Base-by-base conservation (phyloP, 2,113 vertebrate genomes). In the Tor tambroides region DNA sequence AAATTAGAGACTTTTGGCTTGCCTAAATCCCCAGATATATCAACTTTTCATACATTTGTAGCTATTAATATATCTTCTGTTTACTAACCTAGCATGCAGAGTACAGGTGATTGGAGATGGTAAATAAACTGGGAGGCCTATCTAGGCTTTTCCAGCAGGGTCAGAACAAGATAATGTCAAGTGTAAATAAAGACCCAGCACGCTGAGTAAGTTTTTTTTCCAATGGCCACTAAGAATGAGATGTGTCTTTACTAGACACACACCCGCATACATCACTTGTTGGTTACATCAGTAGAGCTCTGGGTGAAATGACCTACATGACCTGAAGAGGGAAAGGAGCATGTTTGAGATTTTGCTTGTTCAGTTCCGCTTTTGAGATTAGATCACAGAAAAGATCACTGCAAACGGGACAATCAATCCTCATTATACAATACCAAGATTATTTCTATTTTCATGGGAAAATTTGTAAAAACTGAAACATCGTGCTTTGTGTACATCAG, bases 91-190 rank as follows among this genome's bases (percentile, higher is more conserved):
- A 19, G 2, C 54, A 43, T 15, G 9, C 11, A 35, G 46, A 56
- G 69, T 56, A 43, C 61, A 67, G 80, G 80, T 49, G 77, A 49
- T 63, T 15, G 46, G 8, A 82, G 41, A 67, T 49, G 9, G 41
- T 23, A 82, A 46, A 82, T 46, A 82, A 82, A 82, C 59, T 28
- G 14, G 7, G 12, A 63, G 14, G 14, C 8, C 30, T 41, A 67
- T 17, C 41, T 82, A 21, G 41, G 10, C 43, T 65, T 82, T 63
- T 80, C 46, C 74, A 59, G 32, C 51, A 61, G 14, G 51, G 63
- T 61, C 74, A 61, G 54, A 63, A 46, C 14, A 3, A 72, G 63
- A 85, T 74, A 81, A 83, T 38, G 30, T 83, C 11, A n/a, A 59
- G 14, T 30, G 9, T 46, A 81, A 72, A 14, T 21, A 32, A 72